A percentile compares a stretch with the other conserved stretches of the same genome.
These are phyloP conservation scores for Nipponacmea schrenckii DNA, from an alignment of 2,888 invertebrate genomes.

Conservation along the genomic window DNA sequence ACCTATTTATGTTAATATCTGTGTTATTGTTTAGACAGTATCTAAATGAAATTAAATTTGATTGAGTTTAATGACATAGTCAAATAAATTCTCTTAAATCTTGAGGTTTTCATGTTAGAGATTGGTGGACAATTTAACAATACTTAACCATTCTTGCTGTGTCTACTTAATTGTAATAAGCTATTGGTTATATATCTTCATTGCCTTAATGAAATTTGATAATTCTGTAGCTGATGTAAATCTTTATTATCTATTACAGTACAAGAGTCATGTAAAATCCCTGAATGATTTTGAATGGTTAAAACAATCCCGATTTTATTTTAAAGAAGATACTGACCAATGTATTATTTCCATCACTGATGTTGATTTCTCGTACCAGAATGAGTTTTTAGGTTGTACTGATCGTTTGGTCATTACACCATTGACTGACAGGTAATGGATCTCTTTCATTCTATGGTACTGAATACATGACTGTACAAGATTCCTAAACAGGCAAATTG, in stretches of 20 bases:
- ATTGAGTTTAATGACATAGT: no score
- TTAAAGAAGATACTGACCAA: conserved; percentile 93
- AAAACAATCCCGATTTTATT: conserved; percentile 96
- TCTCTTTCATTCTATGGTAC: no score
- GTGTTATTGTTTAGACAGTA: no score
- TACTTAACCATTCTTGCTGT: no score
- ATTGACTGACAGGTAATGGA: conserved; percentile 85
- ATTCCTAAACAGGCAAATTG: neutral
- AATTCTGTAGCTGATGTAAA: no score
- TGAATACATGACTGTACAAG: neutral
- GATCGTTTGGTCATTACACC: conserved; percentile 96
- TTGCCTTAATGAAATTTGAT: no score
- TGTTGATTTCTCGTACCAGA: conserved; percentile 93
- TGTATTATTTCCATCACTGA: conserved; percentile 94
- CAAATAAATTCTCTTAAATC: no score
- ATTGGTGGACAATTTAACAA: no score
- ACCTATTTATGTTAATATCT: neutral
- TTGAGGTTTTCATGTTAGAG: no score
- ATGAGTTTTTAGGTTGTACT: conserved; percentile 96
- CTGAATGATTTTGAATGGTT: conserved; percentile 96
- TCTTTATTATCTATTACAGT: conserved; percentile 72
- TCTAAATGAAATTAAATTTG: no score
- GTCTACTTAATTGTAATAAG: no score
- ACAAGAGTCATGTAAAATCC: conserved; percentile 84
- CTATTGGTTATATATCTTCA: no score